Evolutionary conservation across 2,797 vertebrate species (phyloP).

Genomic region (Eulemur coronatus): DNA sequence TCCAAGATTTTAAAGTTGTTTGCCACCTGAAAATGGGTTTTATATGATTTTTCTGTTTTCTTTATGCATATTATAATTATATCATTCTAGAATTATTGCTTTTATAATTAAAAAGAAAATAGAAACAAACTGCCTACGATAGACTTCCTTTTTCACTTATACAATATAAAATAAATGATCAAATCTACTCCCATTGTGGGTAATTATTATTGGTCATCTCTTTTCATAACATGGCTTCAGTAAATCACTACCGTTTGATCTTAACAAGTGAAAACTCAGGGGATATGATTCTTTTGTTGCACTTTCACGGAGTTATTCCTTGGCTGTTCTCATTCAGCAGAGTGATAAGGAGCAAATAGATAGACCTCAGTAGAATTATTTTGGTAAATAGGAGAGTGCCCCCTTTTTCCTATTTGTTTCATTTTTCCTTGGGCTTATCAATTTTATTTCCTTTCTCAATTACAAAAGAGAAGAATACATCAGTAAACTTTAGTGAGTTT

Average conservation of each 20-base stretch:
- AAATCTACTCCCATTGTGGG: background rate
- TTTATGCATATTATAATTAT: background rate
- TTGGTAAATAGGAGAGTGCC: background rate
- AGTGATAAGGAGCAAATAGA: background rate
- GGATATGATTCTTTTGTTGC: background rate
- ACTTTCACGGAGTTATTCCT: background rate
- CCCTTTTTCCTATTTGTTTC: background rate
- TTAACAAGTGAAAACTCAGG: background rate
- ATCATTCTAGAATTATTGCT: background rate
- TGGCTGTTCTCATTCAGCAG: background rate
- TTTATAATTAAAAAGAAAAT: slow-evolving; percentile 7
- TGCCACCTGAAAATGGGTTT: background rate
- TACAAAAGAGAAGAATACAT: background rate
- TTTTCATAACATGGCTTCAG: background rate
- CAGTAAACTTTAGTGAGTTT: background rate
- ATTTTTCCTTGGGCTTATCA: background rate
- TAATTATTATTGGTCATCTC: background rate
- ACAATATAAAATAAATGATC: background rate
- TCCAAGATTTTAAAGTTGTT: background rate
- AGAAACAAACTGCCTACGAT: background rate
- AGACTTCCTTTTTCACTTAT: background rate
- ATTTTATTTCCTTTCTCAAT: background rate
- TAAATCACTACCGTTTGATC: background rate
- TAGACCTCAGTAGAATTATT: background rate
- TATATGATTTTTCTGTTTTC: background rate